A percentile compares a stretch with the other conserved stretches of the same genome.
Evolutionary conservation across 23 tunicate genomes (phyloP).

Genomic region (Halocynthia aurantium): DNA sequence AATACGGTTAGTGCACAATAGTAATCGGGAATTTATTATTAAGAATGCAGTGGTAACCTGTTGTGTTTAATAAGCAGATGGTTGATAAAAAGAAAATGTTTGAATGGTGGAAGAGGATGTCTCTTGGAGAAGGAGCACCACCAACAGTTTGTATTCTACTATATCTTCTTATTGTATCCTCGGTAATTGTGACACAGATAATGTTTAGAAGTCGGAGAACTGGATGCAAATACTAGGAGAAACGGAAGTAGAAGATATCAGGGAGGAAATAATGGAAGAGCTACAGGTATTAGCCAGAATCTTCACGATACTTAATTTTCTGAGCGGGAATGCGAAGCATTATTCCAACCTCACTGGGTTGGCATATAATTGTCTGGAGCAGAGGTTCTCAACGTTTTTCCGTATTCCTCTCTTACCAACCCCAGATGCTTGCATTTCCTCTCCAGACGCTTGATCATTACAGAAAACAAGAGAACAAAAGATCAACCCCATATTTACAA

Average conservation of each 20-base stretch:
- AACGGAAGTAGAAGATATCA: slow-evolving; percentile 11
- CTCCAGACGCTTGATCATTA: too few species aligned
- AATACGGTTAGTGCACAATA: neutral
- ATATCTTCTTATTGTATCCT: neutral
- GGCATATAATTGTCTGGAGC: too few species aligned
- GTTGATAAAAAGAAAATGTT: neutral
- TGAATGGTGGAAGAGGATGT: neutral
- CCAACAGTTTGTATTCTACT: neutral
- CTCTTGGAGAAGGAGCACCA: neutral
- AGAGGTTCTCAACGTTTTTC: too few species aligned
- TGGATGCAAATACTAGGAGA: slow-evolving; percentile 8
- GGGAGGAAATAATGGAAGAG: slow-evolving; percentile 9
- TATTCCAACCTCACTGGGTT: too few species aligned
- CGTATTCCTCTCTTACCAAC: too few species aligned
- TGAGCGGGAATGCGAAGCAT: too few species aligned
- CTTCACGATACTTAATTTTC: too few species aligned
- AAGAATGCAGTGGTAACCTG: neutral
- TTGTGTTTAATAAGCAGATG: neutral
- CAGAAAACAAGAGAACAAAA: too few species aligned
- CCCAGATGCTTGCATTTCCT: too few species aligned
- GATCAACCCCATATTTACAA: too few species aligned
- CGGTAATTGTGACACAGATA: neutral
- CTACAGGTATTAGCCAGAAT: slow-evolving; percentile 1
- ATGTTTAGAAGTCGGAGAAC: neutral
- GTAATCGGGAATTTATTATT: neutral